phyloP scores from a whole-genome alignment of 2,888 invertebrate species.

The Pseudolycoriella hygida region DNA sequence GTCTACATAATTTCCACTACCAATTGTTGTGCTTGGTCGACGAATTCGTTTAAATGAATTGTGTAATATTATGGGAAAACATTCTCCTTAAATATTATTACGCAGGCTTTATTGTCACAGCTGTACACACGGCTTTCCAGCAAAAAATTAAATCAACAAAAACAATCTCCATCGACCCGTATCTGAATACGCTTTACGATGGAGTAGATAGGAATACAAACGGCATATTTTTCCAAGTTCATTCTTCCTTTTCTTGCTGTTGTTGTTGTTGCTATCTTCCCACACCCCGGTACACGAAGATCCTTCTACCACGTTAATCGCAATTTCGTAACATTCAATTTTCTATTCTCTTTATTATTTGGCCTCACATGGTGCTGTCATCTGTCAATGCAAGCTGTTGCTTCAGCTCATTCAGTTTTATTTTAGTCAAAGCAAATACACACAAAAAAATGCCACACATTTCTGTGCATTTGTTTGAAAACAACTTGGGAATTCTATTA shows the following conservation, averaged over 20 bases:
- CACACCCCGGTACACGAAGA: neutral
- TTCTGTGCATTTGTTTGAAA: neutral
- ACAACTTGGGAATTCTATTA: neutral
- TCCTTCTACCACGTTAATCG: neutral
- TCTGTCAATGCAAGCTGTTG: slow-evolving; percentile 2
- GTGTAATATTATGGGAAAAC: neutral
- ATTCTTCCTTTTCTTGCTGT: neutral
- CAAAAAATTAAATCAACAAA: slow-evolving; percentile 3
- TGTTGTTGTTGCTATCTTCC: neutral
- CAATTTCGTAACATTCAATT: neutral
- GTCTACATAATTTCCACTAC: too few species aligned
- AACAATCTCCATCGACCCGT: neutral
- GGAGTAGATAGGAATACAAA: too few species aligned
- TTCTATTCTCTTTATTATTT: neutral
- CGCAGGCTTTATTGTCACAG: neutral
- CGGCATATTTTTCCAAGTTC: neutral
- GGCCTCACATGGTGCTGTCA: neutral
- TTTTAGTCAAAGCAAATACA: neutral
- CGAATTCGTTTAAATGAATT: too few species aligned
- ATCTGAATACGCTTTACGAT: too few species aligned
- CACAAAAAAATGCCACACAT: neutral
- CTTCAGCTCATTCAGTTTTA: slow-evolving; percentile 3
- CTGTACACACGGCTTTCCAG: slow-evolving; percentile 3
- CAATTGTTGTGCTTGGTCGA: too few species aligned
- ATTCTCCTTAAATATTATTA: neutral